Evolutionary conservation across 2,113 vertebrate species (phyloP).

Genomic region (Epinephelus moara): DNA sequence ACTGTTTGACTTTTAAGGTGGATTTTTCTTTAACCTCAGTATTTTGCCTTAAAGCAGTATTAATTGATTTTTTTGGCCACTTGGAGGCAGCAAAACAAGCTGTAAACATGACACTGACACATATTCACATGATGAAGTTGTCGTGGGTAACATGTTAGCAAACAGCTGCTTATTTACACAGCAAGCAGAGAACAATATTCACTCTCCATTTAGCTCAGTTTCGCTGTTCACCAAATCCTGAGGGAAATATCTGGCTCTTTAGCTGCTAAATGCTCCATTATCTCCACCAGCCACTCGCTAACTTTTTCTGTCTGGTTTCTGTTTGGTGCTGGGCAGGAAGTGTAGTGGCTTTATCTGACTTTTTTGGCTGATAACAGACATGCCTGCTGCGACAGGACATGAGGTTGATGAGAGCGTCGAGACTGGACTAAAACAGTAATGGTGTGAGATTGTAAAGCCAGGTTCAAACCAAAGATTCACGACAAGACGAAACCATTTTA

Average conservation of each 20-base stretch:
- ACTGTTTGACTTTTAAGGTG: not conserved
- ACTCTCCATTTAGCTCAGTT: slow-evolving; percentile 21
- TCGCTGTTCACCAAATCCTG: not conserved
- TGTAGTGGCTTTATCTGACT: not conserved
- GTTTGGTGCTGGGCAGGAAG: not conserved
- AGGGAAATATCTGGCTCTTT: not conserved
- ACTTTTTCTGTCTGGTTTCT: not conserved
- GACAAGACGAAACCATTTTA: too few species aligned
- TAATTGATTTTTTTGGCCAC: not conserved
- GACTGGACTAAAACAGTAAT: not conserved
- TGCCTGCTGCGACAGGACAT: not conserved
- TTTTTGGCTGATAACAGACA: not conserved
- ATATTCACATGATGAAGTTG: not conserved
- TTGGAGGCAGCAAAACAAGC: slow-evolving; percentile 2
- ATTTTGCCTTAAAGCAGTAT: not conserved
- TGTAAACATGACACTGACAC: not conserved
- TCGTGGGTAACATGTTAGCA: not conserved
- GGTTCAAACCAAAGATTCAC: too few species aligned
- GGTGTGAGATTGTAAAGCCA: not conserved
- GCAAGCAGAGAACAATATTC: slow-evolving; percentile 6
- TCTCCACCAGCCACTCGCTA: not conserved
- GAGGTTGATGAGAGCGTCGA: not conserved
- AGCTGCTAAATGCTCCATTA: slow-evolving; percentile 7
- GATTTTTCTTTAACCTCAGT: not conserved
- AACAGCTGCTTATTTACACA: slow-evolving; percentile 11